Base-by-base conservation (phyloP, 2,797 vertebrate genomes). In the Sebastes variabilis region DNA sequence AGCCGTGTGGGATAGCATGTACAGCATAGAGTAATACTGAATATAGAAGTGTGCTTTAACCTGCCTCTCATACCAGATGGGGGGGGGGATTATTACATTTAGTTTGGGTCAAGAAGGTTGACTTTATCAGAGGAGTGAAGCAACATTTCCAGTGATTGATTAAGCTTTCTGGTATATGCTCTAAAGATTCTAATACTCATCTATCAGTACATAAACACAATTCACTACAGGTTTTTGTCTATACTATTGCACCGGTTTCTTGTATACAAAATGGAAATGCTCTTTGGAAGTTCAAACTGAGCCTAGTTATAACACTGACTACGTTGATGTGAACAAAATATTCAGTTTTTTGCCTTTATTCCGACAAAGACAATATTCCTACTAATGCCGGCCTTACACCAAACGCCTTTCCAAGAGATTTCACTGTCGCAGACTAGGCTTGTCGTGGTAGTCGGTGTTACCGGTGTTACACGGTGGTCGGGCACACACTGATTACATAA, bases 11-110 rank as follows among this genome's bases (percentile, higher is more conserved):
- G 75, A 46, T 7, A n/a, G 2, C 4, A 27, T 55, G 49, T 61
- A 24, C 24, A 27, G 16, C 20, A 18, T 29, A 65, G 25, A 55
- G 38, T 65, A 13, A 38, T 42, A 56, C 14, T 42, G 38, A 42
- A 42, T 69, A 52, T 71, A 75, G 68, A 69, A 42, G 8, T 38
- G 65, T 66, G 72, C 54, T 86, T 64, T 66, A 72, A 85, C 77
- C 77, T 83, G 76, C 69, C 46, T 71, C 52, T 5, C n/a, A 58
- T 58, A 82, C 68, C 89, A 89, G 78, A 88, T 73, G 83, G 77
- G 32, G 16, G 38, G 38, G 36, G 75, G 84, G 84, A 82, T 90
- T 80, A 89, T 59, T 85, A 29, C 72, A 14, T 88, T 59, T 9
- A 6, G 71, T 76, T 74, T 67, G 73, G 86, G 82, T 90, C 82